phyloP scores from a whole-genome alignment of 2,797 vertebrate species.

The Platalea minor region DNA sequence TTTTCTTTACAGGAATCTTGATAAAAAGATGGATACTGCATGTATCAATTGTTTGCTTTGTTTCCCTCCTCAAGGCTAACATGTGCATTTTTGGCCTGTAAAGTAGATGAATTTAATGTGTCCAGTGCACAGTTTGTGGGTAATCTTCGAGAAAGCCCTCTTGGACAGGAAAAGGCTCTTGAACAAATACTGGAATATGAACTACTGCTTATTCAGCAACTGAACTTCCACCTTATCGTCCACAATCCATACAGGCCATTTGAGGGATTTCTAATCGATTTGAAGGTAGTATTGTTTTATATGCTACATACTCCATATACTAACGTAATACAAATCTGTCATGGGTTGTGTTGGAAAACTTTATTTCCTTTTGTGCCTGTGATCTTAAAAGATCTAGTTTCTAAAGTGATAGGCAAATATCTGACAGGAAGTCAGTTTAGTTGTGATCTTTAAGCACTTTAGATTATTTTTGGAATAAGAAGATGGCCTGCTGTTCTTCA shows the following conservation, averaged over 20 bases:
- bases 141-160: slow-evolving; percentile 87
- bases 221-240: slow-evolving; percentile 95
- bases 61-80: slow-evolving; percentile 77
- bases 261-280: slow-evolving; percentile 94
- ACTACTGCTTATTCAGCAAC: slow-evolving; percentile 92
- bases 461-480: not conserved
- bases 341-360: not conserved
- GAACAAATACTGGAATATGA: slow-evolving; percentile 96
- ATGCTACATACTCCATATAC: accelerated
- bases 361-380: not conserved
- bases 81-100: slow-evolving; percentile 92
- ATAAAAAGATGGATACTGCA: not conserved
- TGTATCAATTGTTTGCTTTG: not conserved
- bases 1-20: not conserved
- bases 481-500: not conserved
- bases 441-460: not conserved
- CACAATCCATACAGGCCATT: slow-evolving; percentile 95
- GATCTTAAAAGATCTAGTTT: not conserved
- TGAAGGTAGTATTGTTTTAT: slow-evolving; percentile 81
- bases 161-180: slow-evolving; percentile 85
- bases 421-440: not conserved
- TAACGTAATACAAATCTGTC: not conserved
- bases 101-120: slow-evolving; percentile 99
- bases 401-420: not conserved
- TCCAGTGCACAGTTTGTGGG: slow-evolving; percentile 93